Evolutionary conservation across 2,888 invertebrate genomes (phyloP).

Genomic region (Tachina fera): DNA sequence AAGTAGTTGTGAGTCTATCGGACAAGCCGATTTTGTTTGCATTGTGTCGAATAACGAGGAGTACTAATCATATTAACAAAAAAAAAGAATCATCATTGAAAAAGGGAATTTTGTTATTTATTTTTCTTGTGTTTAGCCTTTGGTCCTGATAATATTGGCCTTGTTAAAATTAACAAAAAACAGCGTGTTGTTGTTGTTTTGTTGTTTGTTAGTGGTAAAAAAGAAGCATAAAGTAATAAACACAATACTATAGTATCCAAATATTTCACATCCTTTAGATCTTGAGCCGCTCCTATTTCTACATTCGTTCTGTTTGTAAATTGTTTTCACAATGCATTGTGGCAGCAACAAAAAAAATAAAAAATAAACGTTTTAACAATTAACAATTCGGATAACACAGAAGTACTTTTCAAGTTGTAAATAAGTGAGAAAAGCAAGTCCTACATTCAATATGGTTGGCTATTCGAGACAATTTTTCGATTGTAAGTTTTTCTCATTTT

Average conservation of each 20-base stretch:
- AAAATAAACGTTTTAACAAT: not conserved
- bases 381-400: not conserved
- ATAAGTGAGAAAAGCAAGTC: not conserved
- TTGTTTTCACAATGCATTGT: not conserved
- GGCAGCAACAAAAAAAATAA: not conserved
- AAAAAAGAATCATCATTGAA: constrained; percentile 24
- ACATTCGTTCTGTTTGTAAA: constrained; percentile 9
- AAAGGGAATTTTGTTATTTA: constrained; percentile 32
- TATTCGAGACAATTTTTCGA: too few species aligned
- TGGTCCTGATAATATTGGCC: constrained; percentile 60
- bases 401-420: not conserved
- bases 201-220: constrained; percentile 26
- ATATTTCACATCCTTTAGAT: constrained; percentile 48
- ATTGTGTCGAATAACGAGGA: constrained; percentile 37
- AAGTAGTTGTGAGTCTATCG: not conserved
- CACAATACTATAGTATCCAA: constrained; percentile 21
- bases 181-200: not conserved
- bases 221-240: constrained; percentile 42
- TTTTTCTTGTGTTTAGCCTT: constrained; percentile 35
- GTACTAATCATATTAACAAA: constrained; percentile 27
- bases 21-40: constrained; percentile 6
- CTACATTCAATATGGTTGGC: too few species aligned
- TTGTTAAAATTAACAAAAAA: constrained; percentile 55
- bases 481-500: too few species aligned
- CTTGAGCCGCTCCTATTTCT: constrained; percentile 32